Base-by-base conservation (phyloP, 2,888 invertebrate genomes). In the Cephus pygmeus region DNA sequence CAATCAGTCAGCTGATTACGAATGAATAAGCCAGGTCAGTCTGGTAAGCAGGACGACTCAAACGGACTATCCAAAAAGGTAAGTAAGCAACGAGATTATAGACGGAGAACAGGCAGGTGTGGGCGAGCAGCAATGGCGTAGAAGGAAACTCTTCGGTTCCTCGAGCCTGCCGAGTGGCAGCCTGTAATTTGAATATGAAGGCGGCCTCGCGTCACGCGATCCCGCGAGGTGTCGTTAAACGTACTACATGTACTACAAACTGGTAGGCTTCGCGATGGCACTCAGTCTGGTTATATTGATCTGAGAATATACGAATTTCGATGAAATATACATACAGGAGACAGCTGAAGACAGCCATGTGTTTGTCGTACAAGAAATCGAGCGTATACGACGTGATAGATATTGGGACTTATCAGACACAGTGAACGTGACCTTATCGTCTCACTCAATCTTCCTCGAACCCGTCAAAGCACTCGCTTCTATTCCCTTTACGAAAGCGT, bases 161-260 rank as follows among this genome's bases (percentile, higher is more conserved):
- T 33, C 34, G 36, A 68, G 71, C 35, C 69, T 77, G 35, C 74
- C 68, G 77, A 36, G 69, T 33, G 56, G 56, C 69, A 75, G 77
- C 35, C 69, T 77, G 33, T 74, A 77, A 77, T 75, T 77, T 76
- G 34, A 69, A 75, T 69, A 77, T 77, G 69, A 69, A 73, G 68
- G 68, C 75, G 74, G 76, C 73, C 73, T 73, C 75, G 68, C 69
- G 75, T 77, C 77, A 77, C 77, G 75, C 77, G 69, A 77, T 77
- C 23, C 76, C 33, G 74, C n/a, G 68, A 68, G 74, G 74, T 74
- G 74, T 74, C 35, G 74, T 74, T 15, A n/a, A 73, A 31, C 33
- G 31, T n/a, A 34, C 34, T 12, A 77, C 73, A 31, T 68, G 31
- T 77, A 36, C 11, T 71, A 73, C 71, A 69, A 68, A 76, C 71